These are phyloP conservation scores for Euborellia annulipes DNA, from an alignment of 1,140 invertebrate genomes.

Conservation along the genomic window DNA sequence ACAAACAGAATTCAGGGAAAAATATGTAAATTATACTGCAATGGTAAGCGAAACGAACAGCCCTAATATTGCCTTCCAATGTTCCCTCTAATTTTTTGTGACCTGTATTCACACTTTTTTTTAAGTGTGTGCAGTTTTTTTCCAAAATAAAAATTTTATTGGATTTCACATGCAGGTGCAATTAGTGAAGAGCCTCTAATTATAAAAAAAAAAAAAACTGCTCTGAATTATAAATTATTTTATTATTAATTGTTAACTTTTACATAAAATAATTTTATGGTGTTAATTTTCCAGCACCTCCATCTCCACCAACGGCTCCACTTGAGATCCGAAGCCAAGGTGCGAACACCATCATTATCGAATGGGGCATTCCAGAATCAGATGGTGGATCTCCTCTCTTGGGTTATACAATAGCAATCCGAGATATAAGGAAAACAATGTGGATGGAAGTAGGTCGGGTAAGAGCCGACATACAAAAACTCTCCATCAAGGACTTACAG, in stretches of 20 bases:
- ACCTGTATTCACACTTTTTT: no score
- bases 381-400: constrained; percentile 83
- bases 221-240: no score
- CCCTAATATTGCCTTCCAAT: no score
- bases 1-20: no score
- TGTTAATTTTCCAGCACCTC: constrained; percentile 46
- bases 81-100: no score
- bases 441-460: constrained; percentile 91
- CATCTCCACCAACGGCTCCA: constrained; percentile 76
- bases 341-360: constrained; percentile 68
- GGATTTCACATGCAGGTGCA: no score
- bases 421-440: constrained; percentile 83
- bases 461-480: constrained; percentile 60
- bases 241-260: not conserved
- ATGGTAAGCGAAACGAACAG: no score
- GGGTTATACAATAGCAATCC: constrained; percentile 83
- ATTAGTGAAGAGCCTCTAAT: no score
- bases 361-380: constrained; percentile 84
- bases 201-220: no score
- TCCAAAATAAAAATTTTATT: no score
- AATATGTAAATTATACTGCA: no score
- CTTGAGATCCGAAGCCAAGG: constrained; percentile 69
- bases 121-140: no score
- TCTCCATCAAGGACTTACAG: constrained; percentile 71
- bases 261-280: constrained; percentile 1